These are phyloP conservation scores for Sipha flava DNA, from an alignment of 1,140 invertebrate species.

Conservation along the genomic window DNA sequence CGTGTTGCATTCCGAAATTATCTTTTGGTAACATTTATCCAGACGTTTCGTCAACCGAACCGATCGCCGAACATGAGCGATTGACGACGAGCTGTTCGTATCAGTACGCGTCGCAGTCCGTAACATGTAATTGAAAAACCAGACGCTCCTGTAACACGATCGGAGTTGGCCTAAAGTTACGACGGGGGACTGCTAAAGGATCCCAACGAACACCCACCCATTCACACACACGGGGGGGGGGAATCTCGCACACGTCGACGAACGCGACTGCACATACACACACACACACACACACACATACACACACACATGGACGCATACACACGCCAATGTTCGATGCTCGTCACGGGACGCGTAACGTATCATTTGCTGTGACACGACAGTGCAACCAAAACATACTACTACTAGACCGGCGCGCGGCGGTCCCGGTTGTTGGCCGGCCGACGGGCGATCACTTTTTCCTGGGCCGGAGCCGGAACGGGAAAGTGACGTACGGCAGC, in stretches of 20 bases:
- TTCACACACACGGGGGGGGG: too few species aligned
- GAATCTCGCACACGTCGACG: background rate
- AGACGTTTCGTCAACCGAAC: too few species aligned
- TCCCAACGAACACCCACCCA: too few species aligned
- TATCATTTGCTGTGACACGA: too few species aligned
- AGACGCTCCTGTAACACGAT: background rate
- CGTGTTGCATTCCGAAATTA: background rate
- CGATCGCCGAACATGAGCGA: background rate
- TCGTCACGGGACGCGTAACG: too few species aligned
- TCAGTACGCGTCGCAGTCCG: too few species aligned
- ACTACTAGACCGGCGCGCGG: too few species aligned
- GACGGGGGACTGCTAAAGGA: background rate
- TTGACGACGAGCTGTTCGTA: background rate
- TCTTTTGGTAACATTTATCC: slow-evolving; percentile 14
- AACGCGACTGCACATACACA: background rate
- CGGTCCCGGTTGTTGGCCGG: too few species aligned
- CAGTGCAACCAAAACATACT: too few species aligned
- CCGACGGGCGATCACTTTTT: too few species aligned
- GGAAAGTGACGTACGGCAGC: slow-evolving; percentile 38
- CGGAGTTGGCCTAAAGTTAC: background rate
- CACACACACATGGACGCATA: background rate
- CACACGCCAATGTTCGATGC: too few species aligned
- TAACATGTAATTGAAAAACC: background rate
- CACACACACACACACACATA: background rate
- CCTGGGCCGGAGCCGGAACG: slow-evolving; percentile 37